phyloP scores from a whole-genome alignment of 2,797 vertebrate species.

The Gallinago stenura region DNA sequence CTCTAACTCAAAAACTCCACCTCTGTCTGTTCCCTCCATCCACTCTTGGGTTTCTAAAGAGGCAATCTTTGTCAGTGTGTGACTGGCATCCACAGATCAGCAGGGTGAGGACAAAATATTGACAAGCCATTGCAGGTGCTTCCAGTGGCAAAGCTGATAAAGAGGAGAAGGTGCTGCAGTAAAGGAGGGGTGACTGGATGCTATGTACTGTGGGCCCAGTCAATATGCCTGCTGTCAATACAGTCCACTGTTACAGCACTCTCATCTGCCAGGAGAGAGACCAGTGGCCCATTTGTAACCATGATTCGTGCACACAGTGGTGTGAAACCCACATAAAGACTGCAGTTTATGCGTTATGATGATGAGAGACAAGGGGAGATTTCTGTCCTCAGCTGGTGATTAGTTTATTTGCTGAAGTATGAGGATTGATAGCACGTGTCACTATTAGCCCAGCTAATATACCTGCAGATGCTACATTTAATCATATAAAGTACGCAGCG shows the following conservation, averaged over 20 bases:
- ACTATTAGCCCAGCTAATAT: conserved; percentile 54
- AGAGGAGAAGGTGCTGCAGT: neutral
- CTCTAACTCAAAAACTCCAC: neutral
- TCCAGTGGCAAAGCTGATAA: neutral
- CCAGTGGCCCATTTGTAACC: neutral
- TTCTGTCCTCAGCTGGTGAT: conserved; percentile 50
- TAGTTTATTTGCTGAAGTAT: conserved; percentile 53
- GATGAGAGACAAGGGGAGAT: conserved; percentile 35
- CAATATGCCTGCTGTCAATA: neutral
- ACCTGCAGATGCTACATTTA: conserved; percentile 61
- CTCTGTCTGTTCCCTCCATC: neutral
- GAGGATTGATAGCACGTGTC: conserved; percentile 61
- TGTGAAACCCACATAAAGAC: neutral
- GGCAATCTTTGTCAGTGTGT: neutral
- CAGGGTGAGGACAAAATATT: neutral
- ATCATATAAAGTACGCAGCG: neutral
- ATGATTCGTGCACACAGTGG: fast-evolving
- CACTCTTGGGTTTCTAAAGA: neutral
- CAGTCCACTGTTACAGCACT: neutral
- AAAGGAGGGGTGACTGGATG: neutral
- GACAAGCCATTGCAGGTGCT: neutral
- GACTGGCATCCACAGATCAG: neutral
- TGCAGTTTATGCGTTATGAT: neutral
- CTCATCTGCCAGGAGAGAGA: neutral
- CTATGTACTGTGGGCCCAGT: neutral